These are phyloP conservation scores for Loris lydekkerianus DNA, from an alignment of 2,797 vertebrate species.

Conservation along the genomic window DNA sequence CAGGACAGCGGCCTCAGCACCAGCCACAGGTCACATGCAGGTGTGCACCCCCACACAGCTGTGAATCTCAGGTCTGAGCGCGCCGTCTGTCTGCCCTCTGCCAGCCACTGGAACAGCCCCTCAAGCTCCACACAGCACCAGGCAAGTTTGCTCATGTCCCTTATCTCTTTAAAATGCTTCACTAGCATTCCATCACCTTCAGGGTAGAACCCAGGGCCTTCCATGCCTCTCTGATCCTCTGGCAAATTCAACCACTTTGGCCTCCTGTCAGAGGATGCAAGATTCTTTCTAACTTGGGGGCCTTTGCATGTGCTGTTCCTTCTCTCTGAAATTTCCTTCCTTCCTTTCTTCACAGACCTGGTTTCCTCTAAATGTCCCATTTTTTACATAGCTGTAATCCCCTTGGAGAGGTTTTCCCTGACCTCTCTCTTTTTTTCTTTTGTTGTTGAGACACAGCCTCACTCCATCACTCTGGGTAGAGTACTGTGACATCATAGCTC, in stretches of 20 bases:
- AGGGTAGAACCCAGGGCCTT: background rate
- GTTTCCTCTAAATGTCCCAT: background rate
- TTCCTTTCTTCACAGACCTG: background rate
- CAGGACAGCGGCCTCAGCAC: background rate
- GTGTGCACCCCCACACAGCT: background rate
- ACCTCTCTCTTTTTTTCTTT: too few relatives aligned
- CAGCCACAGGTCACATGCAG: background rate
- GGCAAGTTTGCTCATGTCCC: background rate
- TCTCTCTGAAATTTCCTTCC: background rate
- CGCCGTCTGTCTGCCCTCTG: background rate
- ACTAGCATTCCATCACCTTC: background rate
- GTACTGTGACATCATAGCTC: too few relatives aligned
- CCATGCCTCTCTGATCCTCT: background rate
- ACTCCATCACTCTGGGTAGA: too few relatives aligned
- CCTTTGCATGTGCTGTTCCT: background rate
- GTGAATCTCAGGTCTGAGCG: background rate
- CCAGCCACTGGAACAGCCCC: background rate
- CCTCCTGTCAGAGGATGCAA: background rate
- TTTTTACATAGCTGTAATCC: background rate
- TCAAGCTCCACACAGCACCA: background rate
- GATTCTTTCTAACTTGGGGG: background rate
- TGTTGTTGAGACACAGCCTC: too few relatives aligned
- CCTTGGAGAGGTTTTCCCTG: background rate
- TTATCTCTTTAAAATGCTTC: background rate
- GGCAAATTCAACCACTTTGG: background rate